Conservation (phyloP, 1,140 invertebrate species). For the Drosophila mauritiana region DNA sequence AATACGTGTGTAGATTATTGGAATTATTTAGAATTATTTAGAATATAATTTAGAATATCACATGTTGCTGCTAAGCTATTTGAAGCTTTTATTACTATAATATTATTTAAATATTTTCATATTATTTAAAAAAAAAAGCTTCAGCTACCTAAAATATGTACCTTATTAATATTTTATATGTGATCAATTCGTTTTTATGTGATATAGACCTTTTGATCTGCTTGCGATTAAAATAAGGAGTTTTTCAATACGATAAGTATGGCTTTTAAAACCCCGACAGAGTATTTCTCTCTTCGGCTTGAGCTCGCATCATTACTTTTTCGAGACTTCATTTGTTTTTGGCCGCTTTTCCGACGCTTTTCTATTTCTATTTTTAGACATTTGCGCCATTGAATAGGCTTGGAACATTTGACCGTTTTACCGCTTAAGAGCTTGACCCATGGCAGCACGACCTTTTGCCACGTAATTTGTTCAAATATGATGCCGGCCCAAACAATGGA, state of each 20-base stretch:
- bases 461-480: constrained; percentile 69
- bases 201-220: too few relatives aligned
- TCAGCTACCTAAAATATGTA: too few relatives aligned
- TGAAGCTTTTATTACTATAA: too few relatives aligned
- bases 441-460: constrained; percentile 39
- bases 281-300: not conserved
- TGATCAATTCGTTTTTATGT: too few relatives aligned
- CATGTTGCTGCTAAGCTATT: too few relatives aligned
- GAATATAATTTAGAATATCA: not conserved
- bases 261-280: not conserved
- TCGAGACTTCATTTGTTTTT: constrained; percentile 26
- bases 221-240: too few relatives aligned
- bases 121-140: too few relatives aligned
- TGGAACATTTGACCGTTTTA: constrained; percentile 13
- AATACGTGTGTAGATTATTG: too few relatives aligned
- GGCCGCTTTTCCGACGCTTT: constrained; percentile 16
- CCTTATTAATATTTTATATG: too few relatives aligned
- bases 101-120: too few relatives aligned
- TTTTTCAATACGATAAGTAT: too few relatives aligned
- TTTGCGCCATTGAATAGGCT: constrained; percentile 37
- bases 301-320: not conserved
- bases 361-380: constrained; percentile 54
- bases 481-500: constrained; percentile 17
- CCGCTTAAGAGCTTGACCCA: constrained; percentile 21
- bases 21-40: not conserved